These are phyloP conservation scores for Sebastolobus altivelis DNA, from an alignment of 2,797 vertebrate species.

Conservation along the genomic window DNA sequence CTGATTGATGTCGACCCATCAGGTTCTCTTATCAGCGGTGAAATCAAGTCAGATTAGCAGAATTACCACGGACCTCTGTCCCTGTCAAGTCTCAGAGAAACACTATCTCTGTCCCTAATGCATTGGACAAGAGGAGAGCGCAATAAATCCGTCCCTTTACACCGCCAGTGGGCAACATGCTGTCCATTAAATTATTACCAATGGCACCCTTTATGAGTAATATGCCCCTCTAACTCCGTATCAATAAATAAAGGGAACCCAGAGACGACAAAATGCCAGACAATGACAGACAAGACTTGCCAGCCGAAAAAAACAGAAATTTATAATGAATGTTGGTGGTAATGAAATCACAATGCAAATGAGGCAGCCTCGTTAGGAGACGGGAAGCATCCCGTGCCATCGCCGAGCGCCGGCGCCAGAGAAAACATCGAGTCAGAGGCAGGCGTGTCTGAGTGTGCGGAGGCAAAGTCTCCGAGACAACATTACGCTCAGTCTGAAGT, in stretches of 20 bases:
- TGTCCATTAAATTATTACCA: constrained; percentile 65
- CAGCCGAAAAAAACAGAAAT: constrained; percentile 52
- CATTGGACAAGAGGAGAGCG: constrained; percentile 42
- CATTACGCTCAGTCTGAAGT: constrained; percentile 53
- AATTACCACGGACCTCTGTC: constrained; percentile 56
- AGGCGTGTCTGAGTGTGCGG: constrained; percentile 26
- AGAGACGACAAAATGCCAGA: constrained; percentile 37
- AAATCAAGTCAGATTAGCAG: constrained; percentile 66
- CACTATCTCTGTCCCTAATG: constrained; percentile 46
- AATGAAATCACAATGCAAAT: constrained; percentile 70
- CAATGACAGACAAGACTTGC: background rate
- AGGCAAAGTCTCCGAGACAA: constrained; percentile 43
- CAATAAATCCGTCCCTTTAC: constrained; percentile 59
- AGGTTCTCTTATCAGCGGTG: constrained; percentile 44
- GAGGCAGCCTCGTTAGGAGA: constrained; percentile 59
- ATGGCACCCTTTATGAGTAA: constrained; percentile 62
- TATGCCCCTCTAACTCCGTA: constrained; percentile 31
- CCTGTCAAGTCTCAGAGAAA: constrained; percentile 52
- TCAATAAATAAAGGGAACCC: constrained; percentile 69
- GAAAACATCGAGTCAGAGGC: constrained; percentile 54
- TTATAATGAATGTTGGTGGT: constrained; percentile 58
- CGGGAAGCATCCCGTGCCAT: constrained; percentile 38
- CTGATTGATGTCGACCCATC: constrained; percentile 56
- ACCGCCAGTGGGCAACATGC: constrained; percentile 43
- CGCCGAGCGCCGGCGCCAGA: constrained; percentile 33